phyloP scores from a whole-genome alignment of 2,113 vertebrate genomes.

The Catharus fuscescens region DNA sequence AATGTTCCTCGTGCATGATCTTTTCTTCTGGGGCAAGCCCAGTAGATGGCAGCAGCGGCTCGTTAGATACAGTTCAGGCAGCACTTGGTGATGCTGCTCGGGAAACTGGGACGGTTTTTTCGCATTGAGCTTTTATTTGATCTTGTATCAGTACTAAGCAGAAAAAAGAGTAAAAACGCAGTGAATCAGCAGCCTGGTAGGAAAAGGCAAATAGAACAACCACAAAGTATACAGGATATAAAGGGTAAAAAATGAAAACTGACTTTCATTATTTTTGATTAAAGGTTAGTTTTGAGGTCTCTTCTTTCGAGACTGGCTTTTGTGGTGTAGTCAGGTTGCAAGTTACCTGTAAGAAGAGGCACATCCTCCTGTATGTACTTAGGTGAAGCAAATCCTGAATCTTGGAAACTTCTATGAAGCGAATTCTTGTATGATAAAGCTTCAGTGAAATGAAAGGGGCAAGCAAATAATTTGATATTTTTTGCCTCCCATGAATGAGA shows the following conservation, averaged over 20 bases:
- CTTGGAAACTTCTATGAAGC: background rate
- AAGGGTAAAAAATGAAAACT: background rate
- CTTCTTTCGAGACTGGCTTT: background rate
- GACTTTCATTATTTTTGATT: background rate
- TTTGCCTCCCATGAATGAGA: background rate
- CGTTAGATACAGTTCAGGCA: rapidly evolving
- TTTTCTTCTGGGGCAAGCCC: background rate
- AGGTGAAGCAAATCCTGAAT: background rate
- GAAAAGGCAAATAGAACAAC: background rate
- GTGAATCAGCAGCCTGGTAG: background rate
- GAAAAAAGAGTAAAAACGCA: background rate
- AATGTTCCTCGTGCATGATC: background rate
- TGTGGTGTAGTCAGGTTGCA: background rate
- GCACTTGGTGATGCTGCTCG: background rate
- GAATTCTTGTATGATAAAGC: background rate
- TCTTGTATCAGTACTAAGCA: background rate
- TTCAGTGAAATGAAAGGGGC: background rate
- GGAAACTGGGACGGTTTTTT: background rate
- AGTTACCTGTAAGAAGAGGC: background rate
- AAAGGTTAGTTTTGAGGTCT: background rate
- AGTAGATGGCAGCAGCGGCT: slow-evolving; percentile 17
- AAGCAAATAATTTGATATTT: background rate
- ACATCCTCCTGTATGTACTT: background rate
- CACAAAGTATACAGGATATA: background rate
- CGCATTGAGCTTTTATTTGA: background rate